phyloP scores from a whole-genome alignment of 2,113 vertebrate genomes.

The Plecotus auritus region DNA sequence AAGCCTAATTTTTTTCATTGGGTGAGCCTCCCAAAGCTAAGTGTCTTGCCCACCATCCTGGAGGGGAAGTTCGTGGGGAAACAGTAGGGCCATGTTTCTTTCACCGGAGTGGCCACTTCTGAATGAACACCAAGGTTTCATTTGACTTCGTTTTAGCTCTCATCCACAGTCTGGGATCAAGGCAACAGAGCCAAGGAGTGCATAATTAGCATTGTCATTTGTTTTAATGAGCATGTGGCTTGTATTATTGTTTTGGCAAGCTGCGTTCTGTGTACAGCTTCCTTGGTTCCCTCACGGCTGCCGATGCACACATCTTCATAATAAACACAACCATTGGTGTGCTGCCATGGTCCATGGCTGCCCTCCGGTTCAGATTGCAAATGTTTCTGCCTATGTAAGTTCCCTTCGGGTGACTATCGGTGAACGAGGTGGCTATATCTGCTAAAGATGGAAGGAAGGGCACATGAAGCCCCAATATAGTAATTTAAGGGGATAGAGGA shows the following conservation, averaged over 20 bases:
- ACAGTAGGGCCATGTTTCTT: fast-evolving
- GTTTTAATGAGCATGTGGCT: background rate
- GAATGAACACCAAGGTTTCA: background rate
- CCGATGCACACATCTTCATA: background rate
- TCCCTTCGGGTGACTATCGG: background rate
- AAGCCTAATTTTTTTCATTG: background rate
- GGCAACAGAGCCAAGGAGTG: background rate
- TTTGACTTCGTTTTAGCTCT: background rate
- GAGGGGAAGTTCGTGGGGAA: background rate
- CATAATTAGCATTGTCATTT: background rate
- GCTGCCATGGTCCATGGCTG: fast-evolving
- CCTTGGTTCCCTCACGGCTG: background rate
- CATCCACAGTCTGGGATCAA: background rate
- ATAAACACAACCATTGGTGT: background rate
- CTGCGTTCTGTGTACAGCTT: background rate
- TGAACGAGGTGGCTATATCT: background rate
- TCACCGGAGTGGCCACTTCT: background rate
- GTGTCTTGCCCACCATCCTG: background rate
- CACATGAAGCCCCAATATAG: background rate
- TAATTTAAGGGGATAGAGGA: background rate
- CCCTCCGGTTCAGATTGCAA: background rate
- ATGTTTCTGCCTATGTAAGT: background rate
- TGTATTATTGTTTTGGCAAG: background rate
- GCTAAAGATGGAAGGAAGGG: background rate
- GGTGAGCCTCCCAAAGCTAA: background rate